Evolutionary conservation across 2,888 invertebrate genomes (phyloP).

Genomic region (Caenorhabditis sp.): DNA sequence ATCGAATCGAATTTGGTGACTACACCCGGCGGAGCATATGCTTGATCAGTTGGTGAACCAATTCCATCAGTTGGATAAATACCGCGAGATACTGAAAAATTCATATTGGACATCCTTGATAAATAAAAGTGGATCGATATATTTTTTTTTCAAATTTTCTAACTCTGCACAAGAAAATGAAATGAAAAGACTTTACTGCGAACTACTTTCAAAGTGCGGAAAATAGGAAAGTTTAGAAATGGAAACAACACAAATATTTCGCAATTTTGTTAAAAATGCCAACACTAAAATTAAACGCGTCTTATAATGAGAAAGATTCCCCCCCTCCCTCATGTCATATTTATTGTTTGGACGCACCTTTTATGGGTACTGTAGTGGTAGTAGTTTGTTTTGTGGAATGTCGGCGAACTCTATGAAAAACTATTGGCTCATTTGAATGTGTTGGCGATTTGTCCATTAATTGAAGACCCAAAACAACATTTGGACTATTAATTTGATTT

Average conservation of each 20-base stretch:
- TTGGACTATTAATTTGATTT: not conserved
- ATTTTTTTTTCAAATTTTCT: no score
- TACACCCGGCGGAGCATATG: conserved; percentile 46
- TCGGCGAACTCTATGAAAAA: conserved; percentile 4
- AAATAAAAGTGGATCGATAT: no score
- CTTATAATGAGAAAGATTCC: no score
- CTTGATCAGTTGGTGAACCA: conserved; percentile 46
- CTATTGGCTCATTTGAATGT: not conserved
- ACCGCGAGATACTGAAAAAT: conserved; percentile 7
- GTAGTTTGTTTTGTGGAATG: not conserved
- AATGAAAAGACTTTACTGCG: no score
- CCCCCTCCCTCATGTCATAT: not conserved
- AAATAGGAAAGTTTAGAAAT: no score
- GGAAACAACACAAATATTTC: no score
- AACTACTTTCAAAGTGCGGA: no score
- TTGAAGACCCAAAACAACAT: not conserved
- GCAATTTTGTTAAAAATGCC: not conserved
- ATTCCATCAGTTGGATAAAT: conserved; percentile 40
- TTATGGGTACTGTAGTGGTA: not conserved
- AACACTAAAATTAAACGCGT: no score
- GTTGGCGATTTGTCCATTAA: conserved; percentile 8
- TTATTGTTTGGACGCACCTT: not conserved
- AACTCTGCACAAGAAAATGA: no score
- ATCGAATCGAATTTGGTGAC: conserved; percentile 48
- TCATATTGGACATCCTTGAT: no score